Base-by-base conservation (phyloP, 2,797 vertebrate genomes). In the Perodicticus potto region DNA sequence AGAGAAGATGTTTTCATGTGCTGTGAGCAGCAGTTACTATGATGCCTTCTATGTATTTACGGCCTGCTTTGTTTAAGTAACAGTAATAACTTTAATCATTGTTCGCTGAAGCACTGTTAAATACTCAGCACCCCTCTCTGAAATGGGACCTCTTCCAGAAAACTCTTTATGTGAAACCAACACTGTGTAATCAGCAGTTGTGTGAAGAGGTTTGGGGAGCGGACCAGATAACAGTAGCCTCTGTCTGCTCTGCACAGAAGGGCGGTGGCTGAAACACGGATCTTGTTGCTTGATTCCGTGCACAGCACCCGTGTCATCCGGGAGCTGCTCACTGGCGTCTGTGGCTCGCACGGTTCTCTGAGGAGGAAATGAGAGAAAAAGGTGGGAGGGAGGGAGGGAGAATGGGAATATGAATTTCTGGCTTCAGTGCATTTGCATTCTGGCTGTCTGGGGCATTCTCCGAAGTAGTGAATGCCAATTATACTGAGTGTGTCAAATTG, bases 161-260 rank as follows among this genome's bases (percentile, higher is more conserved):
- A 94, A 89, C 78, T 82, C 95, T 86, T 82, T 73, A 61, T 92
- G 91, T 87, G 95, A 97, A 97, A 97, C 87, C 91, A 97, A 95
- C 77, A 67, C 74, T 49, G 93, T 55, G 53, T 96, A 97, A 97
- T 67, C 96, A 87, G 96, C 96, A 97, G 97, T 96, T 95, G 92
- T 40, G 22, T 19, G 69, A 96, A 97, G 97, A 97, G 93, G 97
- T 91, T 61, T 77, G 93, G 97, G 91, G 92, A 89, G 87, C 97
- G 86, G 96, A 96, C 91, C 97, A 93, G 95, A 97, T 96, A 97
- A 97, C 57, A 97, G 96, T 80, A 93, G 92, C 94, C 92, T 72
- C 94, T 95, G 69, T 80, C 94, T 91, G 29, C 43, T 29, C 27
- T 0, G 5, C 55, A 22, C 20, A 8, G 57, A 23, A 49, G 1